Percentiles rank a stretch among this genome's conserved stretches.
Conservation (phyloP, 2,113 vertebrate genomes). For the Gadus macrocephalus region DNA sequence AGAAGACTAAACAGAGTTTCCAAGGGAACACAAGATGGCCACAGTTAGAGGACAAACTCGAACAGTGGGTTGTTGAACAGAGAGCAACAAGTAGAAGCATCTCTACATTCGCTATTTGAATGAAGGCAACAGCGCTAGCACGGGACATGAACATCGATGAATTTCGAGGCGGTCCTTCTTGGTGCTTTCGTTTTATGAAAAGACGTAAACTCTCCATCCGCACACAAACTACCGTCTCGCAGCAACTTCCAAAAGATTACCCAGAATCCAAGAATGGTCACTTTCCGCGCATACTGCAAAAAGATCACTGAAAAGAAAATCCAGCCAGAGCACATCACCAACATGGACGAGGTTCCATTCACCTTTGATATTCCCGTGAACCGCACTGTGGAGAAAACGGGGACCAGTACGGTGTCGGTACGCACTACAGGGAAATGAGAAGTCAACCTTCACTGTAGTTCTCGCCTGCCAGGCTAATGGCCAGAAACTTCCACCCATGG, state of each 20-base stretch:
- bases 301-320: slow-evolving; percentile 30
- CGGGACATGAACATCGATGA: slow-evolving; percentile 11
- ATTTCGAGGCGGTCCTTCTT: slow-evolving; percentile 26
- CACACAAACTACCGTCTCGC: slow-evolving; percentile 13
- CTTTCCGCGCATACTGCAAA: background rate
- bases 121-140: slow-evolving; percentile 3
- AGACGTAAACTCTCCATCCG: slow-evolving; percentile 25
- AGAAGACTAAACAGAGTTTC: slow-evolving; percentile 21
- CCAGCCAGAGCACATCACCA: slow-evolving; percentile 20
- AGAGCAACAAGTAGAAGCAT: slow-evolving; percentile 11
- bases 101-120: slow-evolving; percentile 14
- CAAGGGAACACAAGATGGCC: slow-evolving; percentile 23
- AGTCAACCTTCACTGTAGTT: slow-evolving; percentile 30
- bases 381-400: slow-evolving; percentile 22
- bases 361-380: slow-evolving; percentile 24
- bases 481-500: slow-evolving; percentile 12
- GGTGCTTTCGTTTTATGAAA: slow-evolving; percentile 40
- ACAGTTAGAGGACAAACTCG: slow-evolving; percentile 16
- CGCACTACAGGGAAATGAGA: slow-evolving; percentile 23
- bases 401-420: slow-evolving; percentile 19
- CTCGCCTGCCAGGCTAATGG: slow-evolving; percentile 21
- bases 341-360: slow-evolving; percentile 15
- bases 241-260: slow-evolving; percentile 24
- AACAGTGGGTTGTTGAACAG: slow-evolving; percentile 14
- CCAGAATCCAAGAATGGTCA: background rate